phyloP scores from a whole-genome alignment of 2,113 vertebrate species.

The Tyrannus savana region DNA sequence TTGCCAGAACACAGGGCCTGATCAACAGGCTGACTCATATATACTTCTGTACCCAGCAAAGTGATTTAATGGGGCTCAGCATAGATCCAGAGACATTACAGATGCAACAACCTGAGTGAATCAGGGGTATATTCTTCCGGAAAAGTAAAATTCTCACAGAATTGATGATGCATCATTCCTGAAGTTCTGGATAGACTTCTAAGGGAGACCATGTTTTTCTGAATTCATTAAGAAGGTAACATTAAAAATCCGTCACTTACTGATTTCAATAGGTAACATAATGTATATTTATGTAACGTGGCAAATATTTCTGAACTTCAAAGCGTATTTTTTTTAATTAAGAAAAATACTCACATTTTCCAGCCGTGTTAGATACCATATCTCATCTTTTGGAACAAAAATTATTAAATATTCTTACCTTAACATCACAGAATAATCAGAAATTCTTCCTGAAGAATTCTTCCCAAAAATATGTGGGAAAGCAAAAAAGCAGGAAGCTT shows the following conservation, averaged over 20 bases:
- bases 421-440: neutral
- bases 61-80: neutral
- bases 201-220: neutral
- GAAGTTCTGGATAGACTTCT: neutral
- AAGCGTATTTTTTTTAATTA: neutral
- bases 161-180: neutral
- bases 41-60: neutral
- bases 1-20: neutral
- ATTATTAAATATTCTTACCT: neutral
- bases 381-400: neutral
- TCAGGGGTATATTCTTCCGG: neutral
- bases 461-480: neutral
- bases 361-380: neutral
- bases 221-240: neutral
- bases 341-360: neutral
- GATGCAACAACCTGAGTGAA: neutral
- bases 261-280: neutral
- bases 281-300: neutral
- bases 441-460: neutral
- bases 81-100: neutral
- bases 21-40: slow-evolving; percentile 10
- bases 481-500: neutral
- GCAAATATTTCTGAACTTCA: neutral
- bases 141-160: neutral
- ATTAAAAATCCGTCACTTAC: neutral